Conservation (phyloP, 2,888 invertebrate genomes). For the Microctonus hyperodae region DNA sequence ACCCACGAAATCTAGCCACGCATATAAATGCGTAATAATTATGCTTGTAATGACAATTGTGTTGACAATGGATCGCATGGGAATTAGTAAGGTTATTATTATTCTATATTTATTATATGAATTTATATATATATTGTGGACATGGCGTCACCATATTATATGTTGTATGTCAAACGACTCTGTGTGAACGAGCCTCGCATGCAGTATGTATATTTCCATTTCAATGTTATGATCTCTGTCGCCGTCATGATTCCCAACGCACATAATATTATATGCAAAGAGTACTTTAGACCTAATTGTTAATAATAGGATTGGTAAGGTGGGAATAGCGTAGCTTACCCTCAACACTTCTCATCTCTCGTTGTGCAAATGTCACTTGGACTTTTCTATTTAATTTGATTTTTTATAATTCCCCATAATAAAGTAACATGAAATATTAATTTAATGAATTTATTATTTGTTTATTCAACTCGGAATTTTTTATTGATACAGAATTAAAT, state of each 20-base stretch:
- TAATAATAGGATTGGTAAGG: slow-evolving; percentile 64
- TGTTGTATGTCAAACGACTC: background rate
- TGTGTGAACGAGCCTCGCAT: slow-evolving; percentile 51
- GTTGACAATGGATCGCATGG: slow-evolving; percentile 34
- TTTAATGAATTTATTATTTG: no score
- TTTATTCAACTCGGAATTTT: no score
- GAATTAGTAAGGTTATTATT: slow-evolving; percentile 18
- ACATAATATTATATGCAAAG: slow-evolving; percentile 62
- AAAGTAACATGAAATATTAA: no score
- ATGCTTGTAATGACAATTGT: slow-evolving; percentile 1
- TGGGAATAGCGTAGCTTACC: slow-evolving; percentile 59
- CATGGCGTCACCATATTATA: background rate
- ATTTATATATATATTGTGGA: background rate
- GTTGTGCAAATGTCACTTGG: slow-evolving; percentile 16
- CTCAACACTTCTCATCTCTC: slow-evolving; percentile 34
- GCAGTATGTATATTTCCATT: slow-evolving; percentile 64
- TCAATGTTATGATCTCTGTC: slow-evolving; percentile 58
- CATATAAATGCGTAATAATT: background rate
- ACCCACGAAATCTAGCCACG: background rate
- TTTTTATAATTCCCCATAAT: no score
- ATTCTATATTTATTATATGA: slow-evolving; percentile 7
- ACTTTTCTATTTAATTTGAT: slow-evolving; percentile 22
- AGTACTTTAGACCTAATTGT: slow-evolving; percentile 64
- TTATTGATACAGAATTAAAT: no score
- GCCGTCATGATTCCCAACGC: slow-evolving; percentile 35